These are phyloP conservation scores for Oryzias javanicus DNA, from an alignment of 2,113 vertebrate species.

Conservation along the genomic window DNA sequence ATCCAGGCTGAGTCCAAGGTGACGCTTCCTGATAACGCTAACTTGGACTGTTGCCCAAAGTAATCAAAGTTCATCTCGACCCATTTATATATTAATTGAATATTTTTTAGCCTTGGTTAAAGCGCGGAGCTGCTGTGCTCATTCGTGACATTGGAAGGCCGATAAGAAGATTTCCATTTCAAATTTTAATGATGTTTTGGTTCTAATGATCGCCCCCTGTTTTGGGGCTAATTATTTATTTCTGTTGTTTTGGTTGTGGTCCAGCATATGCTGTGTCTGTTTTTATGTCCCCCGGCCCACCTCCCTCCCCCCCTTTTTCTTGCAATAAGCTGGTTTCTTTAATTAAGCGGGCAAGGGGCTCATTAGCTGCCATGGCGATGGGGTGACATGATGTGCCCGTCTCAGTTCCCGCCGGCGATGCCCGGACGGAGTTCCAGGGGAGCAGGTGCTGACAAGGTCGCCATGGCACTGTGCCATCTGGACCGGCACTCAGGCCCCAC, in stretches of 20 bases:
- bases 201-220: conserved; percentile 66
- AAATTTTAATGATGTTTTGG: conserved; percentile 82
- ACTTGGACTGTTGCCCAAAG: conserved; percentile 78
- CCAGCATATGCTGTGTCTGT: conserved; percentile 67
- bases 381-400: conserved; percentile 68
- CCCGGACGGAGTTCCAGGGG: conserved; percentile 79
- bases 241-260: conserved; percentile 73
- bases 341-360: conserved; percentile 76
- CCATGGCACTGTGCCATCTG: conserved; percentile 78
- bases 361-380: conserved; percentile 74
- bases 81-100: conserved; percentile 83
- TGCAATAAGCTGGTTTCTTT: conserved; percentile 72
- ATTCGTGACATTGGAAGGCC: conserved; percentile 72
- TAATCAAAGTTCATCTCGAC: conserved; percentile 81
- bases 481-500: conserved; percentile 61
- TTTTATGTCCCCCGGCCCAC: conserved; percentile 20
- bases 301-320: conserved; percentile 47
- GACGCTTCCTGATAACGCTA: conserved; percentile 80
- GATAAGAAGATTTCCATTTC: conserved; percentile 82
- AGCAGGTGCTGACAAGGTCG: conserved; percentile 83
- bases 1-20: conserved; percentile 77
- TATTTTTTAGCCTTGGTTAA: conserved; percentile 77
- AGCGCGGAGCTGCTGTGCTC: conserved; percentile 68
- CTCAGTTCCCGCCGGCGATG: conserved; percentile 70
- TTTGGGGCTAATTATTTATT: conserved; percentile 73